Percentiles rank a stretch among this genome's conserved stretches.
These are phyloP conservation scores for Plumapathes pennacea DNA, from an alignment of 92 coral and sea anemone species.

Conservation along the genomic window DNA sequence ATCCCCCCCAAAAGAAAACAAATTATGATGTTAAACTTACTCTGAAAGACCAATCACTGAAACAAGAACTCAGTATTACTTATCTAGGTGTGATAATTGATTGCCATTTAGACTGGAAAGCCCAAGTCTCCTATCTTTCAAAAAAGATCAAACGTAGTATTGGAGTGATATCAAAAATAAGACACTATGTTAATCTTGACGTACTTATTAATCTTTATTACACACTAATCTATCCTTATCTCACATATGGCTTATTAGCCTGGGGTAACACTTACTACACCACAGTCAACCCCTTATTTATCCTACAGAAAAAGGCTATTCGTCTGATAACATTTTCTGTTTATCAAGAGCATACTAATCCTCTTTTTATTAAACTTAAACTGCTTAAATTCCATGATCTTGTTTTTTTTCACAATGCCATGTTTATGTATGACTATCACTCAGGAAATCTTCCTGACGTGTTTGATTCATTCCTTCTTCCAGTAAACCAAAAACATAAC, in stretches of 20 bases:
- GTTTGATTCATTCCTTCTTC: background rate
- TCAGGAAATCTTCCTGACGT: background rate
- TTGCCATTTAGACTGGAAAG: conserved; percentile 25
- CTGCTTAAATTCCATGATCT: conserved; percentile 23
- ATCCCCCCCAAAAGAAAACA: conserved; percentile 11
- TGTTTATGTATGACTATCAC: conserved; percentile 24
- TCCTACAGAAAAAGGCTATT: conserved; percentile 27
- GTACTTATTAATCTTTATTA: conserved; percentile 21
- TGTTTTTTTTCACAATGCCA: conserved; percentile 6
- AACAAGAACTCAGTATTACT: background rate
- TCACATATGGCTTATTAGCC: conserved; percentile 30
- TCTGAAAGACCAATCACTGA: background rate
- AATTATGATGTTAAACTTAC: background rate
- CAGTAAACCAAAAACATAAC: background rate
- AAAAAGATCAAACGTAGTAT: conserved; percentile 26
- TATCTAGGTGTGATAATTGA: conserved; percentile 6
- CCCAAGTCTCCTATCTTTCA: conserved; percentile 10
- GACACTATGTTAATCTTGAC: conserved; percentile 8
- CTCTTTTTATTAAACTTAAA: conserved; percentile 1
- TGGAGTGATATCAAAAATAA: conserved; percentile 16
- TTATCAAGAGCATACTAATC: conserved; percentile 10
- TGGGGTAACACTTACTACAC: conserved; percentile 39
- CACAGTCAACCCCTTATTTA: conserved; percentile 9
- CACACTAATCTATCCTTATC: conserved; percentile 31
- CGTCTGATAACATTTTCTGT: conserved; percentile 25